phyloP scores from a whole-genome alignment of 2,888 invertebrate species.

The Thecocarcelia acutangulata region DNA sequence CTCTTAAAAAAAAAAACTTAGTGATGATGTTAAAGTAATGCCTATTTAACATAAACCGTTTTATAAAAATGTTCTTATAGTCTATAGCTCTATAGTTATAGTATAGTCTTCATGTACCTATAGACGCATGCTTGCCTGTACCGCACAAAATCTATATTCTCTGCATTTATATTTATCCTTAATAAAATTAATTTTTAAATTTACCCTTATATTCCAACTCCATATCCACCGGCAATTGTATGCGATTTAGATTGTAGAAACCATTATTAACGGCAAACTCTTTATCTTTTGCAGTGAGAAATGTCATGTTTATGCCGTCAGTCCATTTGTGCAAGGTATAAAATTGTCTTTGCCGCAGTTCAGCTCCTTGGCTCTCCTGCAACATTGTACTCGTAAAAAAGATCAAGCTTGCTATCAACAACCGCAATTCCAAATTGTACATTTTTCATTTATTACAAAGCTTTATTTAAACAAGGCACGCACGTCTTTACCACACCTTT shows the following conservation, averaged over 20 bases:
- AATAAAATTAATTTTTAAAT: slow-evolving; percentile 8
- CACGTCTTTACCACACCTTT: slow-evolving; percentile 72
- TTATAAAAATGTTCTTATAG: too few relatives aligned
- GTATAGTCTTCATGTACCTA: too few relatives aligned
- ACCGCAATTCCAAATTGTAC: slow-evolving; percentile 41
- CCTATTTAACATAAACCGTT: too few relatives aligned
- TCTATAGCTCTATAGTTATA: too few relatives aligned
- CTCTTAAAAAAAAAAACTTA: too few relatives aligned
- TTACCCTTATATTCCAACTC: slow-evolving; percentile 78
- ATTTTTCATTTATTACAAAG: slow-evolving; percentile 29
- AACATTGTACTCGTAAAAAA: background rate
- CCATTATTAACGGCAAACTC: slow-evolving; percentile 81
- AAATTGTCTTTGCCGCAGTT: slow-evolving; percentile 75
- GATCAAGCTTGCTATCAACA: slow-evolving; percentile 26
- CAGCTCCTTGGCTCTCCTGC: slow-evolving; percentile 32
- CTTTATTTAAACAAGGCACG: slow-evolving; percentile 12
- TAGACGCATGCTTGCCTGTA: too few relatives aligned
- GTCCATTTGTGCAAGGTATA: slow-evolving; percentile 85
- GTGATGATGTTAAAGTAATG: too few relatives aligned
- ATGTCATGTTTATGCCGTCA: slow-evolving; percentile 85
- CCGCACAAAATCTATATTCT: too few relatives aligned
- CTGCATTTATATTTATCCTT: too few relatives aligned
- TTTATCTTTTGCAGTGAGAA: slow-evolving; percentile 82
- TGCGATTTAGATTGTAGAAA: slow-evolving; percentile 83
- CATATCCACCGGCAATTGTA: slow-evolving; percentile 84